Evolutionary conservation across 2,797 vertebrate species (phyloP).

Genomic region (Rhinatrema bivittatum): DNA sequence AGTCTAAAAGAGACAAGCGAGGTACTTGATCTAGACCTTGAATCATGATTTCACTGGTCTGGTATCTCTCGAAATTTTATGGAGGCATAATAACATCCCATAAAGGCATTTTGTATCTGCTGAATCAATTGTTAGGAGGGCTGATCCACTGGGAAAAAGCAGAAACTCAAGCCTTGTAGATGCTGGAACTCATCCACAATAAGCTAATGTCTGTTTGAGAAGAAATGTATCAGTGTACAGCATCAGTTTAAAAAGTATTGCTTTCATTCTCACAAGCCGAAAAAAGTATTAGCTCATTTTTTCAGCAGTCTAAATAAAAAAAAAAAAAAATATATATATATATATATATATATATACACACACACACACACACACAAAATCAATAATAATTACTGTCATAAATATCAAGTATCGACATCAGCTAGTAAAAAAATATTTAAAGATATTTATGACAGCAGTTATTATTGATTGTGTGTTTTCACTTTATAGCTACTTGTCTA

Average conservation of each 20-base stretch:
- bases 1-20: background rate
- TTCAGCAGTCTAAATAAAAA: no score
- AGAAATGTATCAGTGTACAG: background rate
- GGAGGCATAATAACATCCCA: background rate
- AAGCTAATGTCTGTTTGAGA: background rate
- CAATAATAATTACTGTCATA: no score
- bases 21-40: background rate
- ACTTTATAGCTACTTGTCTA: no score
- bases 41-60: background rate
- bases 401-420: no score
- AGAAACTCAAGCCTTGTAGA: background rate
- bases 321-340: no score
- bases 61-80: background rate
- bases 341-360: no score
- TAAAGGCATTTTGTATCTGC: slow-evolving; percentile 2
- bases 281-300: no score
- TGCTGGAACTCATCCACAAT: background rate
- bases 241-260: background rate
- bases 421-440: no score
- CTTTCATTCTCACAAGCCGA: background rate
- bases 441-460: no score
- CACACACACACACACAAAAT: no score
- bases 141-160: background rate
- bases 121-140: background rate
- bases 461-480: no score